Conservation (phyloP, 2,113 vertebrate genomes). For the Callipepla californica region DNA sequence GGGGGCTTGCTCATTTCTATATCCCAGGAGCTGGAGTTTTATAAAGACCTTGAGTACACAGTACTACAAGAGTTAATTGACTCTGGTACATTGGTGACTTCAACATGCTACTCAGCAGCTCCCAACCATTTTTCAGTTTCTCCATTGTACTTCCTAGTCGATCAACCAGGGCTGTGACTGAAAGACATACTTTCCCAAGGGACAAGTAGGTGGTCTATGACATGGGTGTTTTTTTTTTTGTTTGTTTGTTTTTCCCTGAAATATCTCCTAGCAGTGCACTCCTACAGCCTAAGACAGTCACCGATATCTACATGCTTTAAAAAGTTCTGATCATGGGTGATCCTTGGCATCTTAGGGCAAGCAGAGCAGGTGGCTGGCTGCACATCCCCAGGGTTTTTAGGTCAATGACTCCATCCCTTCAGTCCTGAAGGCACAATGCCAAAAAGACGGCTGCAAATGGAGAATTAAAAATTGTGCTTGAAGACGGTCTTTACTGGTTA, state of each 20-base stretch:
- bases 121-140: background rate
- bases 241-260: no score
- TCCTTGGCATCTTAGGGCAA: background rate
- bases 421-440: background rate
- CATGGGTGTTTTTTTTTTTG: background rate
- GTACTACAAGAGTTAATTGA: background rate
- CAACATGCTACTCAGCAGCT: background rate
- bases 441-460: background rate
- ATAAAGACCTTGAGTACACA: background rate
- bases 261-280: no score
- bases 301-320: background rate
- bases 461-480: background rate
- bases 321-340: background rate
- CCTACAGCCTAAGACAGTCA: background rate
- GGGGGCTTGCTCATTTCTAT: background rate
- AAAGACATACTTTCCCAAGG: background rate
- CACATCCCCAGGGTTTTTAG: background rate
- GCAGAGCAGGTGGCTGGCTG: background rate
- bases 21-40: background rate
- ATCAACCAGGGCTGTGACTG: background rate
- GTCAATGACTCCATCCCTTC: background rate
- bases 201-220: background rate
- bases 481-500: background rate
- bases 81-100: background rate
- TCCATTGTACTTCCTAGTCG: background rate